A percentile compares a stretch with the other conserved stretches of the same genome.
These are phyloP conservation scores for Biston betularia DNA, from an alignment of 2,888 invertebrate genomes.

Conservation along the genomic window DNA sequence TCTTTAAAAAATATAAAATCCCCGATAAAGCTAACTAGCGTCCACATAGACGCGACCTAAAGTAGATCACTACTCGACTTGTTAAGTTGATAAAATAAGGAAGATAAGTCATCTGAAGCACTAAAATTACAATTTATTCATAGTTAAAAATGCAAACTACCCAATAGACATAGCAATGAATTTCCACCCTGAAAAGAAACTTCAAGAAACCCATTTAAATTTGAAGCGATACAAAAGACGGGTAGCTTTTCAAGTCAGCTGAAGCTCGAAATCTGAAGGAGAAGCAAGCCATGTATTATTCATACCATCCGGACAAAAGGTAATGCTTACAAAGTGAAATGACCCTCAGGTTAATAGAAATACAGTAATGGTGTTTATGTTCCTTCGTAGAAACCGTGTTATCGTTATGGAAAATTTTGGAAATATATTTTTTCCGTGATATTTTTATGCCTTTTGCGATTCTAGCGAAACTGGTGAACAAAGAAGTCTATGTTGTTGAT, in stretches of 20 bases:
- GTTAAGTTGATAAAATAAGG: no score
- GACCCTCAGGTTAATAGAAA: conserved; percentile 76
- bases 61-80: no score
- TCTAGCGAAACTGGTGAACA: background rate
- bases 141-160: conserved; percentile 15
- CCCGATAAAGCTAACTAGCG: no score
- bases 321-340: conserved; percentile 67
- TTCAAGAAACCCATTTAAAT: conserved; percentile 35
- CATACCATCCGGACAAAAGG: conserved; percentile 59
- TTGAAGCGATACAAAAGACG: conserved; percentile 39
- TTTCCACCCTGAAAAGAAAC: conserved; percentile 17
- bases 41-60: no score
- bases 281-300: conserved; percentile 62
- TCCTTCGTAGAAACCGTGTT: conserved; percentile 37
- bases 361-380: conserved; percentile 55
- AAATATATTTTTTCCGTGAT: conserved; percentile 33
- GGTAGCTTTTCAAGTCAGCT: conserved; percentile 46
- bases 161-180: conserved; percentile 26
- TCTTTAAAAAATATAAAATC: no score
- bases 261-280: conserved; percentile 40
- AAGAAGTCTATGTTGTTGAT: no score
- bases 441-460: conserved; percentile 21
- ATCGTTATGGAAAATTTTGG: conserved; percentile 41
- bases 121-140: background rate
- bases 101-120: background rate